Evolutionary conservation across 2,888 invertebrate species (phyloP).

Genomic region (Trileptium ribeirensis): DNA sequence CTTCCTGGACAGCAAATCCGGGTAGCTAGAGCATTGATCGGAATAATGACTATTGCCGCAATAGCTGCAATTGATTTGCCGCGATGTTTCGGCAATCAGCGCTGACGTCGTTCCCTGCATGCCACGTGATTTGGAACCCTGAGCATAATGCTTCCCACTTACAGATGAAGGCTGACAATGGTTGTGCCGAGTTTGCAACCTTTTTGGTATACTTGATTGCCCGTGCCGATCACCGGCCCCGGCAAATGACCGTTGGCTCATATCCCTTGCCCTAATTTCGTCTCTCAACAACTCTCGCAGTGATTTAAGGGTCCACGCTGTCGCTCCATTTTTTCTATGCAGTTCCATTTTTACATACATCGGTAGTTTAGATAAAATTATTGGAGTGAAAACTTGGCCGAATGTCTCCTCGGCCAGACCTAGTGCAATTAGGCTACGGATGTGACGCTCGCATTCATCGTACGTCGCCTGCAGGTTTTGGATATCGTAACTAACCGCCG

Average conservation of each 20-base stretch:
- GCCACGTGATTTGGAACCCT: neutral
- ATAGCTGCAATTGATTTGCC: neutral
- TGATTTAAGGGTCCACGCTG: neutral
- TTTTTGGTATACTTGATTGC: no score
- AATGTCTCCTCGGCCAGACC: neutral
- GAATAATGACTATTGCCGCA: neutral
- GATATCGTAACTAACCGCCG: neutral
- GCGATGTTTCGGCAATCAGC: neutral
- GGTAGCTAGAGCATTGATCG: neutral
- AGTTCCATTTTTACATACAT: no score
- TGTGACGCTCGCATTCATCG: no score
- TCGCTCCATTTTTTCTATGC: conserved; percentile 2
- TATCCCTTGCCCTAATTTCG: neutral
- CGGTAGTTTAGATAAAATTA: no score
- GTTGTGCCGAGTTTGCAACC: no score
- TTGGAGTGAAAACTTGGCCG: neutral
- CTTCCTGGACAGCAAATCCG: neutral
- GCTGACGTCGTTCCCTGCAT: neutral
- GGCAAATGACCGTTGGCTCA: neutral
- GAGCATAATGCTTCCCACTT: no score
- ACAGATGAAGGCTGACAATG: neutral
- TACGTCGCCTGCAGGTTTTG: no score
- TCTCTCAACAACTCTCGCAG: neutral
- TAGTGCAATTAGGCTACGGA: no score
- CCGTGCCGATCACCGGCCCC: neutral